These are phyloP conservation scores for Trigoniulus corallinus DNA, from an alignment of 1,140 invertebrate genomes.

Conservation along the genomic window DNA sequence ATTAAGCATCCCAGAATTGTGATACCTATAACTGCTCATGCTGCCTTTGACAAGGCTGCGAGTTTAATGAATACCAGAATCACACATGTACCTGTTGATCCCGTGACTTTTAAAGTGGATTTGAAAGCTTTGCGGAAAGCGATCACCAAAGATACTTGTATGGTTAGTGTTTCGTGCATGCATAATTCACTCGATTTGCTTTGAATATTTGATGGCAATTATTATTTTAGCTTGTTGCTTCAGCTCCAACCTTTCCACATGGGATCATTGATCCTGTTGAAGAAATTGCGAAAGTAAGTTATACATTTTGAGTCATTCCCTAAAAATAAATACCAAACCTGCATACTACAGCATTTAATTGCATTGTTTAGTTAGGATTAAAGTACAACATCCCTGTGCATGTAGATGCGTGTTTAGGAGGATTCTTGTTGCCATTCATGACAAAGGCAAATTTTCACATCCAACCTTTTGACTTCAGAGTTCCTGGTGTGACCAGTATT, in stretches of 20 bases:
- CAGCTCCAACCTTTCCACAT: slow-evolving; percentile 89
- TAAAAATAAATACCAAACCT: background rate
- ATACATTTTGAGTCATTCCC: slow-evolving; percentile 71
- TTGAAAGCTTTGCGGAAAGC: slow-evolving; percentile 58
- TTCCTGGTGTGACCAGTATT: slow-evolving; percentile 89
- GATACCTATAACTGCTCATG: slow-evolving; percentile 74
- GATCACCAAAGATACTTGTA: slow-evolving; percentile 73
- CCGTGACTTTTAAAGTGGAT: slow-evolving; percentile 53
- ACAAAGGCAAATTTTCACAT: slow-evolving; percentile 58
- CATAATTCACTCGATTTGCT: background rate
- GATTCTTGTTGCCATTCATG: slow-evolving; percentile 90
- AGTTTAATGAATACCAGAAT: slow-evolving; percentile 69
- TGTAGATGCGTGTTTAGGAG: slow-evolving; percentile 93
- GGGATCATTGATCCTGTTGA: slow-evolving; percentile 88
- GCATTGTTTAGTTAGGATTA: slow-evolving; percentile 40
- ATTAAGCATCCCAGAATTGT: slow-evolving; percentile 83
- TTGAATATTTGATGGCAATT: background rate
- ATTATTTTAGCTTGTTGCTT: slow-evolving; percentile 66
- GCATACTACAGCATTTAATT: slow-evolving; percentile 9
- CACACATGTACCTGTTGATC: slow-evolving; percentile 58
- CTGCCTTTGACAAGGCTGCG: slow-evolving; percentile 94
- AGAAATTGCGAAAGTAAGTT: slow-evolving; percentile 57
- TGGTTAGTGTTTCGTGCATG: slow-evolving; percentile 47
- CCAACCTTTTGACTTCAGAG: slow-evolving; percentile 67
- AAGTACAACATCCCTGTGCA: slow-evolving; percentile 87